These are phyloP conservation scores for Sinodicranocentrus sp. DNA, from an alignment of 2,888 invertebrate species.

Conservation along the genomic window DNA sequence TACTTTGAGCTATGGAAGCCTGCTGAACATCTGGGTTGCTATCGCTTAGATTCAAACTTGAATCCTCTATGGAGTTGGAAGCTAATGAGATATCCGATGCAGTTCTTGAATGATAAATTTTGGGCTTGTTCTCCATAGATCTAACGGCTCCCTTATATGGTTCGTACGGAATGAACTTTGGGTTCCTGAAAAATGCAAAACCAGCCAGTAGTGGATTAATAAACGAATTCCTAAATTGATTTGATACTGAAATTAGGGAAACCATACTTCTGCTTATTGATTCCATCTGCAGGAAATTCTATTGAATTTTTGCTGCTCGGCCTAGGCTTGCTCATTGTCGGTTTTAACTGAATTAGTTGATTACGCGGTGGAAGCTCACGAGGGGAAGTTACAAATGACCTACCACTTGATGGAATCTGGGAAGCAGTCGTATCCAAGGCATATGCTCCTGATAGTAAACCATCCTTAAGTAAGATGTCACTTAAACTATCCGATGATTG, in stretches of 20 bases:
- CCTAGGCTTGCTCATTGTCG: conserved; percentile 37
- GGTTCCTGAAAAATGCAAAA: conserved; percentile 66
- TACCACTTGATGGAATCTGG: conserved; percentile 1
- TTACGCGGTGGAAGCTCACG: conserved; percentile 73
- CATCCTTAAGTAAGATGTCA: too few relatives aligned
- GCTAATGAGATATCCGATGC: conserved; percentile 56
- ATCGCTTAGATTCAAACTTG: conserved; percentile 20
- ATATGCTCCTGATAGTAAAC: too few relatives aligned
- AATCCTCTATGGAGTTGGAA: background rate
- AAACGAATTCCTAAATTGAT: too few relatives aligned
- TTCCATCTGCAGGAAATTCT: conserved; percentile 35
- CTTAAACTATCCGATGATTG: too few relatives aligned
- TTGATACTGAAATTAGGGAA: background rate
- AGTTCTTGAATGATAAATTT: conserved; percentile 50
- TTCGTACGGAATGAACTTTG: conserved; percentile 76
- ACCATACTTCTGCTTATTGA: conserved; percentile 63
- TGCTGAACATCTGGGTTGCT: conserved; percentile 1
- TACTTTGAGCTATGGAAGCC: background rate
- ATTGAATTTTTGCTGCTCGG: conserved; percentile 25
- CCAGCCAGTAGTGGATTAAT: too few relatives aligned
- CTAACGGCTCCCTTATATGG: conserved; percentile 75
- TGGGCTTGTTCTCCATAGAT: conserved; percentile 63
- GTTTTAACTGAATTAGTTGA: conserved; percentile 71
- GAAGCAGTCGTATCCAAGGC: too few relatives aligned
- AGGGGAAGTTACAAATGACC: conserved; percentile 62